Evolutionary conservation across 1,140 invertebrate genomes (phyloP), one percentile per base, ranked within the genome.

Genomic region (Heliconius hermathena): DNA sequence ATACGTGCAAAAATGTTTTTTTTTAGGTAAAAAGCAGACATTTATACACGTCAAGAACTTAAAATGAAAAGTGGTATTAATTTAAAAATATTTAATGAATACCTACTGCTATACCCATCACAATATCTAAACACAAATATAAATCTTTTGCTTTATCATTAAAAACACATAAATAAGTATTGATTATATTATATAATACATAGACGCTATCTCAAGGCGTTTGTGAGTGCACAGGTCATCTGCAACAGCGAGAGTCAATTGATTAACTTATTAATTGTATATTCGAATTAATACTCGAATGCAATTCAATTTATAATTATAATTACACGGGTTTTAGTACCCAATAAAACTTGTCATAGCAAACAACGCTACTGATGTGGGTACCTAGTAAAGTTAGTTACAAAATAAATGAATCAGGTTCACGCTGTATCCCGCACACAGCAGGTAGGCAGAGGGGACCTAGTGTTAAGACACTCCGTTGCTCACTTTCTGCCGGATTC

Each of bases 231-330:
- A 85, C 26, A 85, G 89, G 86, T 89, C 86, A 87, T 75, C 79
- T 84, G 84, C 84, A 87, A 89, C 86, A 85, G 86, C 87, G 83
- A 84, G 76, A 85, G 84, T 87, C 84, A 85, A 87, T 89, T 87
- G 83, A 90, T 89, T 91, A 90, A 85, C 80, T 85, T 87, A 88
- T 89, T 91, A 87, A 89, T 88, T 85, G 78, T 86, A 78, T 81
- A 82, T 81, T 80, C 80, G 78, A 84, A 77, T 87, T 84, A 87
- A 81, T 84, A 86, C 82, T 81, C 75, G 80, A 82, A 73, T 84
- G 73, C 81, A 72, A 79, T 76, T 78, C 74, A 83, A 88, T 88
- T 89, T 90, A 88, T 87, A 72, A 84, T 77, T 83, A 83, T 26
- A 82, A 79, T 76, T 79, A 82, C 74, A 73, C 20, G 72, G 54